phyloP scores from a whole-genome alignment of 2,888 invertebrate species.

The Amaurobius ferox region DNA sequence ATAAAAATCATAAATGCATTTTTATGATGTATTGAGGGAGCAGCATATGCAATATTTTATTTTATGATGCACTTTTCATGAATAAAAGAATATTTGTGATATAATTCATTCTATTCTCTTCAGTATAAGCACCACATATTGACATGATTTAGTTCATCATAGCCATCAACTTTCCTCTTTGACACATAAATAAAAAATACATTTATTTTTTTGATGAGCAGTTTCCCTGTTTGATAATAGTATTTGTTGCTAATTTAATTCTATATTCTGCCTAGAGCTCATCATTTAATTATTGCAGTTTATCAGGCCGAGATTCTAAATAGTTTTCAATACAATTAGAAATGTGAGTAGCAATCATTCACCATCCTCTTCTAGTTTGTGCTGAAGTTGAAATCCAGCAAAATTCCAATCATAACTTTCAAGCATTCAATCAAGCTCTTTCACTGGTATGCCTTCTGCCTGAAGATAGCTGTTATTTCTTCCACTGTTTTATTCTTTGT shows the following conservation, averaged over 20 bases:
- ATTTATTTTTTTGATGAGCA: slow-evolving; percentile 13
- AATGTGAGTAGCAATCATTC: not conserved
- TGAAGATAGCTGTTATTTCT: slow-evolving; percentile 89
- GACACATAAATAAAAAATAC: slow-evolving; percentile 11
- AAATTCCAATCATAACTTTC: not conserved
- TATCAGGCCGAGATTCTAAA: slow-evolving; percentile 5
- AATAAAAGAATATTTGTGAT: not conserved
- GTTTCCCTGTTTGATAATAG: slow-evolving; percentile 5
- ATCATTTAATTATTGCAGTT: slow-evolving; percentile 19
- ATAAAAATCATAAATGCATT: slow-evolving; percentile 2
- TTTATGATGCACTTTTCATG: not conserved
- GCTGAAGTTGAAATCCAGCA: slow-evolving; percentile 1
- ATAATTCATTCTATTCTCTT: not conserved
- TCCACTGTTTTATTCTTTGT: slow-evolving; percentile 91
- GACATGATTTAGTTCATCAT: not conserved
- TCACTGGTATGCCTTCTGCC: slow-evolving; percentile 79
- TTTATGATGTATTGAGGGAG: slow-evolving; percentile 2
- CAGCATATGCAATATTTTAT: not conserved
- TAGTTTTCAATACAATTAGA: not conserved
- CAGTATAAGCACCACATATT: slow-evolving; percentile 1
- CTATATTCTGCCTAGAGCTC: slow-evolving; percentile 20
- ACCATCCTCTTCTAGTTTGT: not conserved
- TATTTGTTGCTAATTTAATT: slow-evolving; percentile 12
- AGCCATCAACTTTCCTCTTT: not conserved
- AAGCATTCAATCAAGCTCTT: not conserved